Evolutionary conservation across 2,797 vertebrate species (phyloP).

Genomic region (Cossypha heuglini): DNA sequence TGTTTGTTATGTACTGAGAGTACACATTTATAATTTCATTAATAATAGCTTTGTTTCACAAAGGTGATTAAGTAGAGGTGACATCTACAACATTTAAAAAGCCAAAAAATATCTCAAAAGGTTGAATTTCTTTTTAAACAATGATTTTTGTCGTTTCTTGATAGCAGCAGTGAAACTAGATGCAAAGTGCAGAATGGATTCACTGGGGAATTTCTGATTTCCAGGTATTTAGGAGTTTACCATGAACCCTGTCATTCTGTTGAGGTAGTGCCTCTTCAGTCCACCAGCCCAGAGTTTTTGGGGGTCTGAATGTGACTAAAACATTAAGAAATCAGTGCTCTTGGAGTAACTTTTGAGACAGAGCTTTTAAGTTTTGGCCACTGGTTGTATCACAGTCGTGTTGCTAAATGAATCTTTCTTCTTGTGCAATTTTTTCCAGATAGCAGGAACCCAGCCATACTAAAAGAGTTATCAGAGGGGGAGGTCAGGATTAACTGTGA

Average conservation of each 20-base stretch:
- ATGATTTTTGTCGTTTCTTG: background rate
- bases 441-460: background rate
- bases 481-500: background rate
- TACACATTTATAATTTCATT: background rate
- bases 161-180: accelerated
- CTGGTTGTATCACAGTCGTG: accelerated
- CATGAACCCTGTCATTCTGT: background rate
- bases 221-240: background rate
- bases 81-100: background rate
- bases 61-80: background rate
- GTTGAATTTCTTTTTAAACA: background rate
- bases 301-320: background rate
- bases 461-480: background rate
- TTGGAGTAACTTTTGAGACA: background rate
- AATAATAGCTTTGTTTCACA: background rate
- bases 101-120: background rate
- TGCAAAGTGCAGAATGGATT: background rate
- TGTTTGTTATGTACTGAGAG: background rate
- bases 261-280: background rate
- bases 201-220: background rate
- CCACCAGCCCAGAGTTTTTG: background rate
- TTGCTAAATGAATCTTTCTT: background rate
- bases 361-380: background rate
- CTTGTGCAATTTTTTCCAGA: background rate
- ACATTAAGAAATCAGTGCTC: background rate